Base-by-base conservation (phyloP, 2,113 vertebrate species). In the Alethe castanea region DNA sequence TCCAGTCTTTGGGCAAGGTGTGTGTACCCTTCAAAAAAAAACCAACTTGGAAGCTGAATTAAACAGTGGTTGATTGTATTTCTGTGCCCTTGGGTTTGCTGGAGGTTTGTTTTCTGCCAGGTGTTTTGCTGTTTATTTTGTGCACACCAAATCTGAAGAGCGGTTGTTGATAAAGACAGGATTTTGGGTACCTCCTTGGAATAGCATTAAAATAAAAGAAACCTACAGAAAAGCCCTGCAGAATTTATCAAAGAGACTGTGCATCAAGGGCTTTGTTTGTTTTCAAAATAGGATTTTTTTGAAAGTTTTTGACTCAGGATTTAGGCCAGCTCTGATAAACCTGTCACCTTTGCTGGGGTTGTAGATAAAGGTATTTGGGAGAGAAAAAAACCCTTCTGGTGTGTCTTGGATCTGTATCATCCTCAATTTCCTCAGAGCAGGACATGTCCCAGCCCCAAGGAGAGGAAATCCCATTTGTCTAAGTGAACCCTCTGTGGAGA, bases 381-480 rank as follows among this genome's bases (percentile, higher is more conserved):
- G 56, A 65, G 70, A 31, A 81, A 26, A 28, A 60, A 53, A 6
- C 1, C 1, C 13, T 26, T 22, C 29, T 62, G 36, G 16, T 26
- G 25, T 38, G 0, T n/a, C 22, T 29, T n/a, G 52, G 38, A 19
- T 86, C 19, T 74, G 61, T 61, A 35, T 10, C 17, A 36, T 18
- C 15, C 6, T 25, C 26, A 7, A 8, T 65, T 82, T 83, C 62
- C 73, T 84, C 36, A 47, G 33, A 61, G 9, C 3, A 5, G 59
- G n/a, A 70, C 54, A 8, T 40, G 22, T 61, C 47, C 87, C 54
- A 77, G 67, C 66, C 50, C 31, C 19, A 11, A 16, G 67, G 67
- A 91, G 23, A 47, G 62, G 76, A 95, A 86, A 78, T 45, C 20
- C 36, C 26, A n/a, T 74, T 93, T 86, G n/a, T 77, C 70, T 10